phyloP scores from a whole-genome alignment of 2,113 vertebrate species.

The Cathartes aura region DNA sequence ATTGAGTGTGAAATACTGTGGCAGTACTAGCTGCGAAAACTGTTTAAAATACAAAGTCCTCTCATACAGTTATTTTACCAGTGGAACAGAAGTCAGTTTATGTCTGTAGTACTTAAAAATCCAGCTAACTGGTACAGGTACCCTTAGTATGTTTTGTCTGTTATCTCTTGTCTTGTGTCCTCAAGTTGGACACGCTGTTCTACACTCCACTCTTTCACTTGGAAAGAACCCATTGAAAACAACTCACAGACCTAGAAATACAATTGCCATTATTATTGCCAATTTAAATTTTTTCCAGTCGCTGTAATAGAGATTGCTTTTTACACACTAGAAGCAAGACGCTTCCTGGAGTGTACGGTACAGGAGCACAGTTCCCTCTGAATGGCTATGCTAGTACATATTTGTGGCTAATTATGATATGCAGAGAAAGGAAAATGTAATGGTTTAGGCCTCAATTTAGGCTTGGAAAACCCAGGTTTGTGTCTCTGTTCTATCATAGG shows the following conservation, averaged over 20 bases:
- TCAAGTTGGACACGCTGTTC: neutral
- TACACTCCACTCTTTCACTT: neutral
- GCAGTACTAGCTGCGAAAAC: neutral
- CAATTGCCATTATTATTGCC: neutral
- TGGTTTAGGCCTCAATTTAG: neutral
- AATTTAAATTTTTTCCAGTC: neutral
- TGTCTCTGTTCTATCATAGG: neutral
- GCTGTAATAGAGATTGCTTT: neutral
- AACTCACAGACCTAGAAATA: neutral
- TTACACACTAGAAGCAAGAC: neutral
- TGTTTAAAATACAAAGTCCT: neutral
- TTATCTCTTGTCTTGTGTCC: neutral
- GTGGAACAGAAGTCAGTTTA: neutral
- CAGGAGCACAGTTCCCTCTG: neutral
- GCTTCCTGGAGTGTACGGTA: neutral
- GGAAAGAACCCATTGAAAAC: neutral
- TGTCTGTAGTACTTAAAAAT: neutral
- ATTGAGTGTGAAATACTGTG: neutral
- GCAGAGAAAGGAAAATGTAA: neutral
- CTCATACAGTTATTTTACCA: neutral
- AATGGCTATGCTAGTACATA: neutral
- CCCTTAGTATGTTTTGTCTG: neutral
- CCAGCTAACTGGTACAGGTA: neutral
- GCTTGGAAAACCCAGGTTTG: neutral
- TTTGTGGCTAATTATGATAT: neutral